Evolutionary conservation across 30 jellyfish, hydroid and myxozoan genomes (phyloP).

Genomic region (Nemopilema nomurai): DNA sequence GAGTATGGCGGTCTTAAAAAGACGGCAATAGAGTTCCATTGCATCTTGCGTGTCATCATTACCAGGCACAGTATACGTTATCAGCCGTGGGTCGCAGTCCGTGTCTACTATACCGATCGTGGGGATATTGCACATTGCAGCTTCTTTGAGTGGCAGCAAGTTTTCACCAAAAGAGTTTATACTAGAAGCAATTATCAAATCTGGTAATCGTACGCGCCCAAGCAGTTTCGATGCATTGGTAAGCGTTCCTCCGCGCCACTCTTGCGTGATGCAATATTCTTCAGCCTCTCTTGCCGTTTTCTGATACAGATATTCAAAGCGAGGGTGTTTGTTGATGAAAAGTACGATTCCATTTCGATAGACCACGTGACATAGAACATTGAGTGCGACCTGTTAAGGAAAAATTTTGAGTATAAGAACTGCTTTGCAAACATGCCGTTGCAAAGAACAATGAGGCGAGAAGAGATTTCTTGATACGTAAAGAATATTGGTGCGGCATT

Average conservation of each 20-base stretch:
- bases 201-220: constrained; percentile 77
- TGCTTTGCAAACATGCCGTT: too few relatives aligned
- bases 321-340: constrained; percentile 88
- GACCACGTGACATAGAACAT: constrained; percentile 91
- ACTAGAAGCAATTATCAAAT: constrained; percentile 75
- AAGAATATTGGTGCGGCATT: too few relatives aligned
- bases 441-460: too few relatives aligned
- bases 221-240: constrained; percentile 81
- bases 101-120: constrained; percentile 94
- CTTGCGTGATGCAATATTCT: constrained; percentile 86
- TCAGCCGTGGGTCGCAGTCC: constrained; percentile 97
- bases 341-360: constrained; percentile 86
- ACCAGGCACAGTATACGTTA: constrained; percentile 96
- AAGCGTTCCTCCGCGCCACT: constrained; percentile 93
- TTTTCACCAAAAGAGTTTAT: constrained; percentile 64
- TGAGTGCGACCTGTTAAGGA: constrained; percentile 84
- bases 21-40: constrained; percentile 76
- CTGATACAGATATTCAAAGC: constrained; percentile 84
- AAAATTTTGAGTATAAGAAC: not conserved
- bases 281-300: constrained; percentile 94
- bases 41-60: constrained; percentile 95
- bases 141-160: constrained; percentile 81
- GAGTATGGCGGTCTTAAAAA: constrained; percentile 77
- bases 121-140: constrained; percentile 97
- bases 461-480: too few relatives aligned